phyloP scores from a whole-genome alignment of 1,140 invertebrate species.

The Temnothorax curvispinosus region DNA sequence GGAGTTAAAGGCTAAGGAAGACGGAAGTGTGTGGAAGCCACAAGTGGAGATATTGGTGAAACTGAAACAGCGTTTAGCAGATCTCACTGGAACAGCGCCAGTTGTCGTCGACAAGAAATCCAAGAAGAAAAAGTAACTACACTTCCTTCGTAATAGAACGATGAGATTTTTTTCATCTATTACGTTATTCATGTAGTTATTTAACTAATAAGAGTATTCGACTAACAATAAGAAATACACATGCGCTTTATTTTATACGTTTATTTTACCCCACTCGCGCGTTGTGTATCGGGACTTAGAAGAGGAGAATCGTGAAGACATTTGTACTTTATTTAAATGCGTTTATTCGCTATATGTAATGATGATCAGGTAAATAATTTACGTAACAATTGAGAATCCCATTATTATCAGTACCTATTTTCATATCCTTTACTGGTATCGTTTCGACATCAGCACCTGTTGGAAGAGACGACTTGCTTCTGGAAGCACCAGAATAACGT shows the following conservation, averaged over 20 bases:
- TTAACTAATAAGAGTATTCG: slow-evolving; percentile 30
- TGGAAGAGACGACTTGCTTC: background rate
- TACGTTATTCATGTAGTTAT: background rate
- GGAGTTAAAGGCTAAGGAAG: slow-evolving; percentile 90
- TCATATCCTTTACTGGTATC: background rate
- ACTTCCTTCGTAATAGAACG: slow-evolving; percentile 1
- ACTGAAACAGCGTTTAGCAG: slow-evolving; percentile 90
- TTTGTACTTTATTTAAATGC: slow-evolving; percentile 40
- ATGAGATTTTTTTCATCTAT: slow-evolving; percentile 1
- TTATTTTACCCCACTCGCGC: slow-evolving; percentile 42
- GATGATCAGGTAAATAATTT: slow-evolving; percentile 23
- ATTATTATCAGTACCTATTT: background rate
- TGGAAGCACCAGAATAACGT: background rate
- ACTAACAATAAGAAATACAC: slow-evolving; percentile 28
- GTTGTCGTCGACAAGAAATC: slow-evolving; percentile 79
- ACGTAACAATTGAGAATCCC: background rate
- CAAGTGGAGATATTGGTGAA: slow-evolving; percentile 91
- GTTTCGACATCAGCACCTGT: background rate
- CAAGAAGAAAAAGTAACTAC: slow-evolving; percentile 83
- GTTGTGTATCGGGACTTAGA: background rate
- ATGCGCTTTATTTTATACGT: slow-evolving; percentile 48
- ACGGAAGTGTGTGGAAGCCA: slow-evolving; percentile 91
- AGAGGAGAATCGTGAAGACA: background rate
- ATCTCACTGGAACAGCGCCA: slow-evolving; percentile 75
- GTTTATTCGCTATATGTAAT: background rate